These are phyloP conservation scores for Hydra vulgaris DNA, from an alignment of 30 jellyfish, hydroid and myxozoan genomes.

Conservation along the genomic window DNA sequence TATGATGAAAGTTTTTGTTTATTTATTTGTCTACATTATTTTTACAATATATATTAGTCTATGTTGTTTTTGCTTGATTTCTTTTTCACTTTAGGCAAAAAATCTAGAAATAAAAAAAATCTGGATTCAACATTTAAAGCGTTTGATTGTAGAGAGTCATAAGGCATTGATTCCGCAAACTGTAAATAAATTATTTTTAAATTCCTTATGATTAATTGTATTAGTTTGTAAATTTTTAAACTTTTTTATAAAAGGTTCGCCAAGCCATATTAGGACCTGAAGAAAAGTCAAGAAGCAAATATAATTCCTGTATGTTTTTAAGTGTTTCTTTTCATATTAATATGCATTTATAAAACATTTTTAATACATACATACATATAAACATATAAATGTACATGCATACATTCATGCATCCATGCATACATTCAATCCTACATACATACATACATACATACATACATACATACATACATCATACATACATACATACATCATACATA, in stretches of 20 bases:
- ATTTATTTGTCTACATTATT: too few species aligned
- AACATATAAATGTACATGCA: too few species aligned
- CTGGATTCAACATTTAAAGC: constrained; percentile 80
- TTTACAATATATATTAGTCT: too few species aligned
- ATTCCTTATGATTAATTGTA: background rate
- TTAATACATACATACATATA: too few species aligned
- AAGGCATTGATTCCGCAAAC: constrained; percentile 80
- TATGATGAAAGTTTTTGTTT: too few species aligned
- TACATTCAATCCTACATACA: too few species aligned
- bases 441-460: too few species aligned
- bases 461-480: too few species aligned
- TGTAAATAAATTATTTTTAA: constrained; percentile 18
- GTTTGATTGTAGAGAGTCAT: constrained; percentile 79
- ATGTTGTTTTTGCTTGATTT: too few species aligned
- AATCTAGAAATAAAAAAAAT: constrained; percentile 55
- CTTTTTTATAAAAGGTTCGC: constrained; percentile 43
- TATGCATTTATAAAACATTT: too few species aligned
- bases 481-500: too few species aligned
- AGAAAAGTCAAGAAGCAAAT: constrained; percentile 64
- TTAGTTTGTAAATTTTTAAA: background rate
- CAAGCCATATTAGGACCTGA: constrained; percentile 85
- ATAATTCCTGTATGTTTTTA: constrained; percentile 45
- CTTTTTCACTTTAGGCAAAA: constrained; percentile 55
- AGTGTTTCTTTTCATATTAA: background rate
- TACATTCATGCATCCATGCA: too few species aligned